These are phyloP conservation scores for Thunnus thynnus DNA, from an alignment of 2,113 vertebrate species.

Conservation along the genomic window DNA sequence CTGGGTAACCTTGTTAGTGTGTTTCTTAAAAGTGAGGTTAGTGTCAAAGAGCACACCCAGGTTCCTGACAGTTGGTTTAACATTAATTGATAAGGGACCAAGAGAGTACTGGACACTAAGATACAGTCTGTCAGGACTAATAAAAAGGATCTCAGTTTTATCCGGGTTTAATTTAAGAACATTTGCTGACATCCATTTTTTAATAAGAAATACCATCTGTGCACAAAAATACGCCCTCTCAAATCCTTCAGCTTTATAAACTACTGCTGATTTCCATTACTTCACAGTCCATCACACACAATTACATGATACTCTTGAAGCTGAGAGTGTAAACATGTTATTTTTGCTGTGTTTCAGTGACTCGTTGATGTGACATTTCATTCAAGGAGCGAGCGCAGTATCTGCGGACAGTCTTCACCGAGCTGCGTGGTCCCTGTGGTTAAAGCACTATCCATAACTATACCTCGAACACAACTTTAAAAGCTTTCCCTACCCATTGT, in stretches of 20 bases:
- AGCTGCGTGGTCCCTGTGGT: conserved; percentile 15
- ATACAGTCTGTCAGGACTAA: no score
- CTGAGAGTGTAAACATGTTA: conserved; percentile 29
- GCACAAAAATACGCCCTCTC: neutral
- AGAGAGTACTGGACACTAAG: no score
- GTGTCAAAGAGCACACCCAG: no score
- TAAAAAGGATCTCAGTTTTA: no score
- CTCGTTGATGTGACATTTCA: conserved; percentile 35
- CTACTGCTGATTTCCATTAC: conserved; percentile 37
- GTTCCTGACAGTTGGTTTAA: no score
- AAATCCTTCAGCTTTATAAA: conserved; percentile 12
- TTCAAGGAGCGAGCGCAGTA: neutral
- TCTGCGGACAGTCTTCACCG: neutral
- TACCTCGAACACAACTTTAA: conserved; percentile 16
- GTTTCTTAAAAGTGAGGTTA: no score
- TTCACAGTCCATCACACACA: conserved; percentile 27
- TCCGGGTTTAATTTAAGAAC: no score
- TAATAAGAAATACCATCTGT: conserved; percentile 36
- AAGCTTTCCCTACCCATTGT: conserved; percentile 39
- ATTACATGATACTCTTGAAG: conserved; percentile 16
- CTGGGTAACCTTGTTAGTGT: no score
- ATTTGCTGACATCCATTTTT: no score
- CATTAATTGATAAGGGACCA: no score
- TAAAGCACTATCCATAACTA: conserved; percentile 7
- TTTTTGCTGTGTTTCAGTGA: conserved; percentile 35